Conservation (phyloP, 1,140 invertebrate species). For the Aradophagus sp. region DNA sequence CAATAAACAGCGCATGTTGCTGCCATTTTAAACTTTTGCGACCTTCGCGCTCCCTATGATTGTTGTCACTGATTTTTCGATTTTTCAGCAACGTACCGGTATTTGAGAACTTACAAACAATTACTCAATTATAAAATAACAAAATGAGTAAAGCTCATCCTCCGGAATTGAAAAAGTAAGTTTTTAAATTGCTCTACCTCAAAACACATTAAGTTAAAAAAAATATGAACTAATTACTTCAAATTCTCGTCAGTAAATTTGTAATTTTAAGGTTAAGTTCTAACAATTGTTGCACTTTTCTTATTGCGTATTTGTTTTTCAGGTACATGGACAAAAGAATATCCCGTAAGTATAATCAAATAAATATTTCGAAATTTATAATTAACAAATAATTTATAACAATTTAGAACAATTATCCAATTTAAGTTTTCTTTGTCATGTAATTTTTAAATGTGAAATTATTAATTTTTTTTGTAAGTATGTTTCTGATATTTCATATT, state of each 20-base stretch:
- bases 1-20: too few species aligned
- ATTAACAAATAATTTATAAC: background rate
- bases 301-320: conserved; percentile 61
- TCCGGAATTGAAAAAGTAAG: conserved; percentile 90
- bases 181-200: conserved; percentile 2
- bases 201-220: conserved; percentile 3
- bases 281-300: conserved; percentile 12
- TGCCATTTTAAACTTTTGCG: too few species aligned
- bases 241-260: conserved; percentile 11
- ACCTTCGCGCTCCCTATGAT: too few species aligned
- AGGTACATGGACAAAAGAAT: conserved; percentile 92
- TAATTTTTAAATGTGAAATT: too few species aligned
- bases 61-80: too few species aligned
- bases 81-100: too few species aligned
- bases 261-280: too few species aligned
- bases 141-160: conserved; percentile 92
- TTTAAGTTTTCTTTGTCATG: background rate
- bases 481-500: too few species aligned
- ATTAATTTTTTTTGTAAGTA: too few species aligned
- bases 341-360: conserved; percentile 74
- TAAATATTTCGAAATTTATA: conserved; percentile 10
- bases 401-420: conserved; percentile 2
- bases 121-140: background rate
- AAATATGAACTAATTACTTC: too few species aligned
- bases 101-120: too few species aligned